Conservation (phyloP, 1,140 invertebrate species). For the Chymomyza costata region DNA sequence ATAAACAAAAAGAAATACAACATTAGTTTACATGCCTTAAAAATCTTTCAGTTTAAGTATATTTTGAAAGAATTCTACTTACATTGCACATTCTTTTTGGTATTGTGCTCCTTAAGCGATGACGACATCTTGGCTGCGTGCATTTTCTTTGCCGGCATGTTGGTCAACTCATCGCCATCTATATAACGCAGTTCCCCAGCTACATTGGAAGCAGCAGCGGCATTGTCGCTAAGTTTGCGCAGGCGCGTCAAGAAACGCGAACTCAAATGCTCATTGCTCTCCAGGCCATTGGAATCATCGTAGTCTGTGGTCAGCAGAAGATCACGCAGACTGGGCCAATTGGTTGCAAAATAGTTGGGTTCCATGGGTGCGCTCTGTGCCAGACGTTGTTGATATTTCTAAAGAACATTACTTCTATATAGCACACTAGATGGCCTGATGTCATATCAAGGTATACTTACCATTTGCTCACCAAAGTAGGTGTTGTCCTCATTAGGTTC, state of each 20-base stretch:
- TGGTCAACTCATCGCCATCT: constrained; percentile 26
- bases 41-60: not conserved
- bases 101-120: constrained; percentile 50
- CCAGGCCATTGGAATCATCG: constrained; percentile 28
- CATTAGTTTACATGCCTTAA: constrained; percentile 34
- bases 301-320: constrained; percentile 52
- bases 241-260: constrained; percentile 45
- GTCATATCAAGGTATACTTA: constrained; percentile 19
- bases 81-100: constrained; percentile 72
- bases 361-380: constrained; percentile 16
- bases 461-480: constrained; percentile 44
- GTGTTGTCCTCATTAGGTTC: constrained; percentile 44
- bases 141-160: constrained; percentile 45
- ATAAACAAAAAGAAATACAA: constrained; percentile 3
- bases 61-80: constrained; percentile 20
- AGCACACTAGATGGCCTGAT: not conserved
- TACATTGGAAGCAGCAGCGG: constrained; percentile 9
- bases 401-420: not conserved
- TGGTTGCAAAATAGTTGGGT: constrained; percentile 36
- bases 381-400: constrained; percentile 31
- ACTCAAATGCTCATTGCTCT: constrained; percentile 36
- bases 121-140: constrained; percentile 14
- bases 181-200: constrained; percentile 27
- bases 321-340: constrained; percentile 61
- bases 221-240: constrained; percentile 36